These are phyloP conservation scores for Aleadryas rufinucha DNA, from an alignment of 2,113 vertebrate genomes.

Conservation along the genomic window DNA sequence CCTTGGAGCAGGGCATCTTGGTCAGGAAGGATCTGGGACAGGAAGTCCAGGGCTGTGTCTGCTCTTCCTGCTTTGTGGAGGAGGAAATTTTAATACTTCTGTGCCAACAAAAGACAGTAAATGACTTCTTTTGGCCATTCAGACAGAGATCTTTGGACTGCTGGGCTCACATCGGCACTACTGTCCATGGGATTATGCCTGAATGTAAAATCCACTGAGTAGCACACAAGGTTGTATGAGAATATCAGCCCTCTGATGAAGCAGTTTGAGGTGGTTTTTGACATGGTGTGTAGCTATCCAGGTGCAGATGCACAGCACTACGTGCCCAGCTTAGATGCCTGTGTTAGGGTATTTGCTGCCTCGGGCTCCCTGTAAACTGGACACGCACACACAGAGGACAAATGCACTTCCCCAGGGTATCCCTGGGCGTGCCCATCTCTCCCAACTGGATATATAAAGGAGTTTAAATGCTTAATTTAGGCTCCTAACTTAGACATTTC, in stretches of 20 bases:
- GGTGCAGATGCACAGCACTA: neutral
- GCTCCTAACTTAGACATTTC: neutral
- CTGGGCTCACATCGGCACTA: neutral
- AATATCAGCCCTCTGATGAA: neutral
- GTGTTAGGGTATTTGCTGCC: neutral
- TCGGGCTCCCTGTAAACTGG: neutral
- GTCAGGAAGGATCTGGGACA: slow-evolving; percentile 52
- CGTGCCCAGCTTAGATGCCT: neutral
- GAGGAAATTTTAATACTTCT: slow-evolving; percentile 30
- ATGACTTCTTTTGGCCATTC: neutral
- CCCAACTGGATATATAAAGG: rapidly evolving
- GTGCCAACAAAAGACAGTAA: slow-evolving; percentile 36
- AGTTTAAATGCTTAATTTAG: neutral
- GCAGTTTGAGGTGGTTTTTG: neutral
- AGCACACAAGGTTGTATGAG: neutral
- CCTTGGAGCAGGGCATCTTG: slow-evolving; percentile 12
- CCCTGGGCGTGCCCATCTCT: neutral
- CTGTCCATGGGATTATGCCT: neutral
- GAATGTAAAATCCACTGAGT: neutral
- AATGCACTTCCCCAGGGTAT: neutral
- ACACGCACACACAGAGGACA: neutral
- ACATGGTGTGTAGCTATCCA: neutral
- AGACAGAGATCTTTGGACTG: neutral
- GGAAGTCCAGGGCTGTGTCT: slow-evolving; percentile 39
- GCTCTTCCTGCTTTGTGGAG: neutral